A percentile compares a stretch with the other conserved stretches of the same genome.
Evolutionary conservation across 1,140 invertebrate species (phyloP).

Genomic region (Scylla paramamosain): DNA sequence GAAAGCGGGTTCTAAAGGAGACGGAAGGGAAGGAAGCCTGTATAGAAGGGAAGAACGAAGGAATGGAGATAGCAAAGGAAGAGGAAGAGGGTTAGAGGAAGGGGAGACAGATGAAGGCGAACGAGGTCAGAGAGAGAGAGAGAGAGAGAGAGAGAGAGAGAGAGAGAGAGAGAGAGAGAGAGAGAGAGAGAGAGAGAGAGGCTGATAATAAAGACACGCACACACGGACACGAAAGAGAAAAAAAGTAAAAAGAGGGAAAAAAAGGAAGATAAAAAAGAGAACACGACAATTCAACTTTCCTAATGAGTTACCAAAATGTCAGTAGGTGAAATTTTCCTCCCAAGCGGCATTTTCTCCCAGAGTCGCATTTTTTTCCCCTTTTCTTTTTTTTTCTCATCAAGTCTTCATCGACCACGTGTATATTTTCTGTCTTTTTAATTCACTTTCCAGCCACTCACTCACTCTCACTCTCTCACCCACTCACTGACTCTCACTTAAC

Average conservation of each 20-base stretch:
- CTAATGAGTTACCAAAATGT: slow-evolving; percentile 5
- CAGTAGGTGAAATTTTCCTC: neutral
- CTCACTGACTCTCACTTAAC: neutral
- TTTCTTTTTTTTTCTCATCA: neutral
- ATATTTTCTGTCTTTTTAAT: neutral
- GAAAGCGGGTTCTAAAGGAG: too few relatives aligned
- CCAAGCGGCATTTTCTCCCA: neutral
- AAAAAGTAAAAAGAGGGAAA: too few relatives aligned
- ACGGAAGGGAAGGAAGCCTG: too few relatives aligned
- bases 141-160: slow-evolving; percentile 20
- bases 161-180: slow-evolving; percentile 10
- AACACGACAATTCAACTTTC: neutral
- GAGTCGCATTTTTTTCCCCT: too few relatives aligned
- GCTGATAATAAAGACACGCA: too few relatives aligned
- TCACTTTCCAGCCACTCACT: neutral
- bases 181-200: too few relatives aligned
- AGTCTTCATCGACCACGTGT: neutral
- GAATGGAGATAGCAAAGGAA: too few relatives aligned
- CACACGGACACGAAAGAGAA: too few relatives aligned
- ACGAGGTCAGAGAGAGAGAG: neutral
- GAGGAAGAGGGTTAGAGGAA: too few relatives aligned
- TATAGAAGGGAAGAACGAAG: too few relatives aligned
- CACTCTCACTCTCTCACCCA: neutral
- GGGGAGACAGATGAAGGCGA: too few relatives aligned
- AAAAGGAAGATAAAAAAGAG: neutral